These are phyloP conservation scores for Staurois parvus DNA, from an alignment of 2,797 vertebrate genomes.

Conservation along the genomic window DNA sequence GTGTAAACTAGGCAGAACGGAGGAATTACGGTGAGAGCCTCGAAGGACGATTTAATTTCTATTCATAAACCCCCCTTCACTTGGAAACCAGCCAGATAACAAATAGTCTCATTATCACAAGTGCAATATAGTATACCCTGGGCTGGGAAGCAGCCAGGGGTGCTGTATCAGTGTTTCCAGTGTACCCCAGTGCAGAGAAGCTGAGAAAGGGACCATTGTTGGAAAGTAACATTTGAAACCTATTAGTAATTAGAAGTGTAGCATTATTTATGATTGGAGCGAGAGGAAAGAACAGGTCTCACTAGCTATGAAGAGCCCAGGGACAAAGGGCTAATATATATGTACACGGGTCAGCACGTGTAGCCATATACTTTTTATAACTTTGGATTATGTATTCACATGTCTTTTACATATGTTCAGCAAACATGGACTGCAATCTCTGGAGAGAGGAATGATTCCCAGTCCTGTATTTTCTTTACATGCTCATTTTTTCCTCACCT, in stretches of 20 bases:
- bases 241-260: slow-evolving; percentile 40
- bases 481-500: background rate
- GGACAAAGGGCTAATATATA: background rate
- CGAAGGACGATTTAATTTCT: slow-evolving; percentile 19
- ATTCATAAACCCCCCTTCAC: background rate
- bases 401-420: background rate
- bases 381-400: background rate
- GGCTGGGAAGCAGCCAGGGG: slow-evolving; percentile 14
- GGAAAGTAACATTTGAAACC: slow-evolving; percentile 56
- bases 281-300: slow-evolving; percentile 7
- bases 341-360: background rate
- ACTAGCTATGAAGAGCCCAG: background rate
- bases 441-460: background rate
- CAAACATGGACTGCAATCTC: background rate
- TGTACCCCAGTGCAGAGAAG: slow-evolving; percentile 16
- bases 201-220: slow-evolving; percentile 51
- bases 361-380: background rate
- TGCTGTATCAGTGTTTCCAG: slow-evolving; percentile 12
- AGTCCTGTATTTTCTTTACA: background rate
- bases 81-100: slow-evolving; percentile 21
- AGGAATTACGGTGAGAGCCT: background rate
- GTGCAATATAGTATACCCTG: background rate
- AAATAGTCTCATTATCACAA: slow-evolving; percentile 46
- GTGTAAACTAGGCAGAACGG: background rate
- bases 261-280: slow-evolving; percentile 10